These are phyloP conservation scores for Sinotaia quadrata DNA, from an alignment of 2,888 invertebrate species.

Conservation along the genomic window DNA sequence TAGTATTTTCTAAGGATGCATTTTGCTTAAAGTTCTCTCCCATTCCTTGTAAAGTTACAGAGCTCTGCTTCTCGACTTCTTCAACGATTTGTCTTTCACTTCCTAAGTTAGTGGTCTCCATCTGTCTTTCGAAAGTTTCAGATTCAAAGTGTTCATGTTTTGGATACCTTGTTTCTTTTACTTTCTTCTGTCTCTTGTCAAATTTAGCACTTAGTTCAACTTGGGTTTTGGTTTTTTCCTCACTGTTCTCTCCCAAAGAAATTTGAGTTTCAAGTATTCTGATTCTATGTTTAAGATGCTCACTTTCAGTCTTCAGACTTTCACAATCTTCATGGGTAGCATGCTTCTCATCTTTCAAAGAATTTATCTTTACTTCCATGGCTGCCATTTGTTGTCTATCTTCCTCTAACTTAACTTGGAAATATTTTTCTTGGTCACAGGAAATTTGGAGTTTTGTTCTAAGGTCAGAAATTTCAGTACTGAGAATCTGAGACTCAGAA, in stretches of 20 bases:
- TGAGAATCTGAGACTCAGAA: constrained; percentile 11
- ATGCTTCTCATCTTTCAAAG: constrained; percentile 27
- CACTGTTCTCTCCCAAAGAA: constrained; percentile 14
- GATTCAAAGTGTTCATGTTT: too few species aligned
- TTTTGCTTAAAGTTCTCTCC: background rate
- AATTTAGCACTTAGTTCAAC: constrained; percentile 4
- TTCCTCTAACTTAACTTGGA: constrained; percentile 19
- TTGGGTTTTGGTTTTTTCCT: constrained; percentile 29
- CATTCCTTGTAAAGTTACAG: background rate
- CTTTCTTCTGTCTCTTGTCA: constrained; percentile 4
- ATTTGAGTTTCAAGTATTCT: constrained; percentile 43
- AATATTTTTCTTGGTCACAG: background rate
- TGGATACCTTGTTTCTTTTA: background rate
- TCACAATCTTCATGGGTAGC: constrained; percentile 41
- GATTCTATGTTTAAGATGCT: constrained; percentile 41
- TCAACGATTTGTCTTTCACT: too few species aligned
- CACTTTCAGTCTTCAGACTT: constrained; percentile 34
- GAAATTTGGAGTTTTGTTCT: background rate
- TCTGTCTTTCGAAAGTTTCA: too few species aligned
- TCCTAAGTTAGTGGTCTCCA: too few species aligned
- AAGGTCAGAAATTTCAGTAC: constrained; percentile 4
- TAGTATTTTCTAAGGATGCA: constrained; percentile 4
- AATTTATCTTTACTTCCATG: constrained; percentile 25
- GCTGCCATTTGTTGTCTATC: constrained; percentile 26
- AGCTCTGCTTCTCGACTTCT: constrained; percentile 1